Conservation (phyloP, 2,888 invertebrate species). For the Pristionchus japonicus region DNA sequence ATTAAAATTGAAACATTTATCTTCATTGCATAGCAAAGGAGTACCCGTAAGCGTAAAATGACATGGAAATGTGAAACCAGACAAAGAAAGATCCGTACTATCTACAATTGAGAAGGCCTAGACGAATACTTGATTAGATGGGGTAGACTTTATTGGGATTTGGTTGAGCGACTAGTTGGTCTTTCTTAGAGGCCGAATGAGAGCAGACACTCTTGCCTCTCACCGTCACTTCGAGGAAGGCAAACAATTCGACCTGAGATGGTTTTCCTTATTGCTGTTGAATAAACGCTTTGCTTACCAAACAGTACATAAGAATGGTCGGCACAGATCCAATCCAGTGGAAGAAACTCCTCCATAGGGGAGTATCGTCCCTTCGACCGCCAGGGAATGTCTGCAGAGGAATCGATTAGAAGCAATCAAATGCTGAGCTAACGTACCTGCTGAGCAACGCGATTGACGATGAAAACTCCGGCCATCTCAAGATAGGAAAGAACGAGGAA, state of each 20-base stretch:
- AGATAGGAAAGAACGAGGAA: conserved; percentile 66
- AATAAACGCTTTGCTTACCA: conserved; percentile 42
- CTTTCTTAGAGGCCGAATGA: conserved; percentile 71
- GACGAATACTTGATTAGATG: not conserved
- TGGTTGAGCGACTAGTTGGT: conserved; percentile 61
- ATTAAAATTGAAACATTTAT: not conserved
- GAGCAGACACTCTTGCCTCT: conserved; percentile 54
- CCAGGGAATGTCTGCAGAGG: conserved; percentile 48
- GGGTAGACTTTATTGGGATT: conserved; percentile 9
- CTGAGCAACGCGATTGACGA: conserved; percentile 59
- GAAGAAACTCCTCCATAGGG: conserved; percentile 66
- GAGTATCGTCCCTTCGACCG: conserved; percentile 50
- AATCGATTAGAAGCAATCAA: not conserved
- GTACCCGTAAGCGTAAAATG: not conserved
- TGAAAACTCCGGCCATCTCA: conserved; percentile 66
- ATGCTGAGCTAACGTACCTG: not conserved
- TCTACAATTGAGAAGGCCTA: not conserved
- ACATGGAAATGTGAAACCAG: not conserved
- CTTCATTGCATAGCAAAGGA: not conserved
- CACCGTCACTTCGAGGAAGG: conserved; percentile 68
- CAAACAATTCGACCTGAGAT: conserved; percentile 62
- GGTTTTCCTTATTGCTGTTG: not conserved
- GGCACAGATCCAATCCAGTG: conserved; percentile 67
- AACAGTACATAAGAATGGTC: conserved; percentile 67
- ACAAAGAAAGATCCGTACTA: not conserved